Percentiles rank a stretch among this genome's conserved stretches.
Evolutionary conservation across 30 jellyfish, hydroid and myxozoan genomes (phyloP).

Genomic region (Cassiopea andromeda): DNA sequence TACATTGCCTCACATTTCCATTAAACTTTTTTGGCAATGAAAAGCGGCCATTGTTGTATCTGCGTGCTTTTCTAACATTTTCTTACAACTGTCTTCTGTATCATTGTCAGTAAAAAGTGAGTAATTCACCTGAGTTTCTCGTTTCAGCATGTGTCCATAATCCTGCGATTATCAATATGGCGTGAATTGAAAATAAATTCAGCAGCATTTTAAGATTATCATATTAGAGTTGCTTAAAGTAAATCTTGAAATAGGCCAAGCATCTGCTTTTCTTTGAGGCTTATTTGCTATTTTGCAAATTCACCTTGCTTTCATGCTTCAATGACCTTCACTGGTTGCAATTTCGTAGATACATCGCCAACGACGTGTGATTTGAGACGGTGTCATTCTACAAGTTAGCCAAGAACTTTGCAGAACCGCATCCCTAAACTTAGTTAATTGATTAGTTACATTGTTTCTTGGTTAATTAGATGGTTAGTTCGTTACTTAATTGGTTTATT

Average conservation of each 20-base stretch:
- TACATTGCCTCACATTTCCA: too few species aligned
- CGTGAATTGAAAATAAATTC: background rate
- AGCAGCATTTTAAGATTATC: background rate
- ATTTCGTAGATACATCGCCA: background rate
- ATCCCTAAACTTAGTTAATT: too few species aligned
- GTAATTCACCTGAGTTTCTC: background rate
- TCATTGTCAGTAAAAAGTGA: background rate
- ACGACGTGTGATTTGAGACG: background rate
- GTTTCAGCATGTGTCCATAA: background rate
- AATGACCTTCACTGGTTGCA: slow-evolving; percentile 28
- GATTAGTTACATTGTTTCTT: too few species aligned
- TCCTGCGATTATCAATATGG: background rate
- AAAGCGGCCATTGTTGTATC: too few species aligned
- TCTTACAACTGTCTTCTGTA: too few species aligned
- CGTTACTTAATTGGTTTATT: too few species aligned
- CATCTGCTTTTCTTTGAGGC: background rate
- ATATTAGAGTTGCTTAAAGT: background rate
- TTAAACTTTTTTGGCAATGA: too few species aligned
- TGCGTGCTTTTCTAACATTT: too few species aligned
- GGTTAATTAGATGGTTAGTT: too few species aligned
- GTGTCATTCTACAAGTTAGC: background rate
- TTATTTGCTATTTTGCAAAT: background rate
- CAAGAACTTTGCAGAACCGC: too few species aligned
- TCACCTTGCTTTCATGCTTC: slow-evolving; percentile 26
- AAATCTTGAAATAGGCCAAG: background rate